Base-by-base conservation (phyloP, 2,797 vertebrate species). In the Hemibagrus guttatus region DNA sequence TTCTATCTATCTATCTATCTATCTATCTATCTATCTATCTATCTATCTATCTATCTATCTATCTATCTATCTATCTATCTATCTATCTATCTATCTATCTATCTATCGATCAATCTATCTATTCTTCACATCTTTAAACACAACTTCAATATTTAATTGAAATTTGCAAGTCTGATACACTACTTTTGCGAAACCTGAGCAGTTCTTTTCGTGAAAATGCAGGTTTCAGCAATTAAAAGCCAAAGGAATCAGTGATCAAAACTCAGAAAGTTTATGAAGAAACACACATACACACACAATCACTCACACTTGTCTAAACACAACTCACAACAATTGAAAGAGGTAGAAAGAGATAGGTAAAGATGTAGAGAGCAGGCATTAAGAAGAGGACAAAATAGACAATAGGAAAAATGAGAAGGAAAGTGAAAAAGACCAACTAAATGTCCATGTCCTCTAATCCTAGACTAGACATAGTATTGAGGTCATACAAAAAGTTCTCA, bases 261-360 rank as follows among this genome's bases (percentile, higher is more conserved):
- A 66, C 28, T 2, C 14, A 42, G 59, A 39, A 23, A 61, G 49
- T 52, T 88, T 88, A 84, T 79, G 42, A 76, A 54, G 76, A 69
- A 83, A 82, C 78, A 39, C 72, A 84, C 52, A 64, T 80, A 90
- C 13, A 28, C 28, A 6, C 16, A 31, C 8, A 42, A 1, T 21
- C 17, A 2, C 59, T 3, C 58, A 3, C 66, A 19, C 64, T 6
- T 7, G 16, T 19, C 6, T 17, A 21, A 69, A 35, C 16, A 69
- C 66, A 69, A 39, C 31, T 69, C 35, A 72, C 21, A 71, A 42
- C 19, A 49, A 72, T 46, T 26, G 13, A 46, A 46, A 74, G 71
- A 49, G 11, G 42, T 14, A 74, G 4, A 75, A 28, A 52, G 6
- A 28, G 3, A 54, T 54, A 14, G 16, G 14, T 54, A 76, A 76